A percentile compares a stretch with the other conserved stretches of the same genome.
These are phyloP conservation scores for Brevimyrus niger DNA, from an alignment of 2,113 vertebrate species.

Conservation along the genomic window DNA sequence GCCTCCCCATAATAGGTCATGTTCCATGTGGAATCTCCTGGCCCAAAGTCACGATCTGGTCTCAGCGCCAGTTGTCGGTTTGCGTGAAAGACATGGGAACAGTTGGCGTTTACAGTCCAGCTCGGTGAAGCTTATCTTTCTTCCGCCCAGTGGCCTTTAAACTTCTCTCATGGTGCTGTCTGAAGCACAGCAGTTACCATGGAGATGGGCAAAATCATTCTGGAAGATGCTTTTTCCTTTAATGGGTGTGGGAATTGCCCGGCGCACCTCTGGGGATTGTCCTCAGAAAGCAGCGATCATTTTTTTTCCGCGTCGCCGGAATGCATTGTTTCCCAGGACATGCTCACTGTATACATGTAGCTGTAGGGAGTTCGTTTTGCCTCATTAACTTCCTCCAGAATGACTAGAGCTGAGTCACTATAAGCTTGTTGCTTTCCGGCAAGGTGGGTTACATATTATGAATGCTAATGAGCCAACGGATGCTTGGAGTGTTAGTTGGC, in stretches of 20 bases:
- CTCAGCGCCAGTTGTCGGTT: conserved; percentile 12
- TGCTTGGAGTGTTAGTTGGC: not conserved
- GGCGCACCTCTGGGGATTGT: not conserved
- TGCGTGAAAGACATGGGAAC: conserved; percentile 8
- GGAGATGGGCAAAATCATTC: not conserved
- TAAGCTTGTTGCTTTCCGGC: not conserved
- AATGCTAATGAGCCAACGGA: not conserved
- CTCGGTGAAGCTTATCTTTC: not conserved
- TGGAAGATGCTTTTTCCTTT: not conserved
- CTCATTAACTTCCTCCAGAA: not conserved
- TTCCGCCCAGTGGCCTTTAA: not conserved
- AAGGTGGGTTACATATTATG: not conserved
- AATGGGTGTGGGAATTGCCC: not conserved
- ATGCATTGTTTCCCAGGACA: not conserved
- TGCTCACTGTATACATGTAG: too few relatives aligned
- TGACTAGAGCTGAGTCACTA: not conserved
- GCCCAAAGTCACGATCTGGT: not conserved
- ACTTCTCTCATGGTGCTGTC: not conserved
- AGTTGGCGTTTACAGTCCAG: not conserved
- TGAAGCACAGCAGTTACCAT: not conserved
- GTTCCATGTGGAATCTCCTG: not conserved
- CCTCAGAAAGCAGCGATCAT: not conserved
- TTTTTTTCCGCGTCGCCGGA: not conserved
- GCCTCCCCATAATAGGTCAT: not conserved
- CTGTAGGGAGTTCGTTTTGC: not conserved